phyloP scores from a whole-genome alignment of 2,888 invertebrate species.

The Eristalis arbustorum region DNA sequence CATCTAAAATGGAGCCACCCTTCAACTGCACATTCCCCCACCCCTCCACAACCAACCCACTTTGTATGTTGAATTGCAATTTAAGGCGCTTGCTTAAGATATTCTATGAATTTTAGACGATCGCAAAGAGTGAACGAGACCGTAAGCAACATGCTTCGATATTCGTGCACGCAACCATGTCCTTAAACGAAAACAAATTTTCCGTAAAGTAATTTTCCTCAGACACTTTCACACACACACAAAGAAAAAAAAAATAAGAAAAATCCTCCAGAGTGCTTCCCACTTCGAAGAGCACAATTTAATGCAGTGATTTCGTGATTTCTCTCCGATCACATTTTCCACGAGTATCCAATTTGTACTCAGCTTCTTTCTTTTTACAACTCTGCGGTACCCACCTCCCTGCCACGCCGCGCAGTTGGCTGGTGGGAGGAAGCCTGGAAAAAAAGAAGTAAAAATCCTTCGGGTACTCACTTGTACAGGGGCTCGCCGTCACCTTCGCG shows the following conservation, averaged over 20 bases:
- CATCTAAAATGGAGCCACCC: background rate
- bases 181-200: slow-evolving; percentile 23
- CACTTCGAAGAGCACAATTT: slow-evolving; percentile 20
- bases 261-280: slow-evolving; percentile 20
- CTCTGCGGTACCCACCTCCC: background rate
- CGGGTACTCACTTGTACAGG: slow-evolving; percentile 87
- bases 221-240: slow-evolving; percentile 49
- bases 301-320: slow-evolving; percentile 54
- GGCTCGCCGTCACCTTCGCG: slow-evolving; percentile 91
- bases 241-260: background rate
- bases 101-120: slow-evolving; percentile 52
- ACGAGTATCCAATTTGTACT: slow-evolving; percentile 51
- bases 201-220: slow-evolving; percentile 42
- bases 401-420: background rate
- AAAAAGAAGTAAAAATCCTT: slow-evolving; percentile 19
- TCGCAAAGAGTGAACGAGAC: background rate
- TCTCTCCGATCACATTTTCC: slow-evolving; percentile 53
- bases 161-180: slow-evolving; percentile 25
- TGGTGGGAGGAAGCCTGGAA: background rate
- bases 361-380: slow-evolving; percentile 6
- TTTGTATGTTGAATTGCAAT: slow-evolving; percentile 24
- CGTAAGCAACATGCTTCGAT: slow-evolving; percentile 3
- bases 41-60: no score
- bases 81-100: slow-evolving; percentile 30
- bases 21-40: background rate